phyloP scores from a whole-genome alignment of 2,113 vertebrate species.

The Nycticryphes semicollaris region DNA sequence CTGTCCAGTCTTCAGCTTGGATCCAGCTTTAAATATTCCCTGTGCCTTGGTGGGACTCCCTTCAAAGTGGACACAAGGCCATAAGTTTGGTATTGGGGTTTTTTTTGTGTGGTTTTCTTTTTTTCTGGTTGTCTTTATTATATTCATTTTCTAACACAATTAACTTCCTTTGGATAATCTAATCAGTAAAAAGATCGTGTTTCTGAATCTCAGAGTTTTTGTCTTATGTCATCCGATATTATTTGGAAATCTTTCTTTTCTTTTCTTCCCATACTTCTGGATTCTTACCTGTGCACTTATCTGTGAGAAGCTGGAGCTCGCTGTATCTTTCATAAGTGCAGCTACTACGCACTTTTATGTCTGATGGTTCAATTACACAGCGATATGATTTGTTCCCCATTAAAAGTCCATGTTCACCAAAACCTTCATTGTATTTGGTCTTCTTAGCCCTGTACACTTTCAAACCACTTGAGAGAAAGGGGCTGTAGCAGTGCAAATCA shows the following conservation, averaged over 20 bases:
- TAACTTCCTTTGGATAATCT: not conserved
- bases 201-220: not conserved
- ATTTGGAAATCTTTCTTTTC: not conserved
- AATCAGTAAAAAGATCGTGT: not conserved
- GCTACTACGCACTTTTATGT: not conserved
- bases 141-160: not conserved
- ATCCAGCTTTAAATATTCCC: not conserved
- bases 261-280: not conserved
- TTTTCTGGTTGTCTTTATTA: not conserved
- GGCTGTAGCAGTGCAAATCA: accelerated
- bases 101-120: not conserved
- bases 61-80: not conserved
- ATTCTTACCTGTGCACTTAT: not conserved
- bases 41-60: not conserved
- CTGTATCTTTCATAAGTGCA: not conserved
- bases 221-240: not conserved
- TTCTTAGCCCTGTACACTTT: not conserved
- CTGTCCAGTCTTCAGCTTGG: not conserved
- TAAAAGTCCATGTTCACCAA: not conserved
- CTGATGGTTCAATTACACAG: not conserved
- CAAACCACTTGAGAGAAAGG: not conserved
- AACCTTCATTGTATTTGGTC: not conserved
- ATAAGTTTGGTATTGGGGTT: not conserved
- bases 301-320: not conserved
- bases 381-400: not conserved